Percentiles rank a stretch among this genome's conserved stretches.
Conservation (phyloP, 2,797 vertebrate species). For the Schizopygopsis malacanthus region DNA sequence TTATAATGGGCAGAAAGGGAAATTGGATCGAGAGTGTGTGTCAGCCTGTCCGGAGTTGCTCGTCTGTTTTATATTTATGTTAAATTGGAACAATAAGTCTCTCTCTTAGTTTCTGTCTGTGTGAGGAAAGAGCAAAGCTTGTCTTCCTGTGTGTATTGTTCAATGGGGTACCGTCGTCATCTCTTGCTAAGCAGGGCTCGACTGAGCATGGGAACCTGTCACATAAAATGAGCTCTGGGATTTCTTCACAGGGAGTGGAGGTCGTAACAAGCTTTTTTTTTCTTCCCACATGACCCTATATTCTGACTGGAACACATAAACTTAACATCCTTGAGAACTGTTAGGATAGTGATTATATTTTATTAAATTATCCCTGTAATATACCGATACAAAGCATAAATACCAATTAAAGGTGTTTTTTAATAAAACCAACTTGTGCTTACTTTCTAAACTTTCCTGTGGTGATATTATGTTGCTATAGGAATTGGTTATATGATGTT, state of each 20-base stretch:
- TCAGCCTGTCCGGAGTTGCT: neutral
- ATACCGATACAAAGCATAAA: neutral
- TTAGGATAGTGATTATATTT: neutral
- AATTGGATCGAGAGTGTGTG: neutral
- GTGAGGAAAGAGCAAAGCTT: conserved; percentile 37
- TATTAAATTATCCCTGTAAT: conserved; percentile 1
- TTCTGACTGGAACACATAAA: neutral
- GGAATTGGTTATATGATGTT: neutral
- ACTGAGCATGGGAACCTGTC: conserved; percentile 54
- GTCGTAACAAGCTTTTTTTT: neutral
- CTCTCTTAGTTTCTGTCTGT: conserved; percentile 15
- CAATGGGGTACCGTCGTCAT: conserved; percentile 31
- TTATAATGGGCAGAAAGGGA: conserved; percentile 13
- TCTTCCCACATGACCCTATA: neutral
- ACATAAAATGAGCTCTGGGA: conserved; percentile 39
- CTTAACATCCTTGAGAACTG: neutral
- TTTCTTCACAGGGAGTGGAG: conserved; percentile 33
- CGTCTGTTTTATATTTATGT: conserved; percentile 26
- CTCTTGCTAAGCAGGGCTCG: conserved; percentile 31
- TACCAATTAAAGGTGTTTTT: neutral
- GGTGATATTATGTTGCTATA: neutral
- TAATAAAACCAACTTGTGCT: neutral
- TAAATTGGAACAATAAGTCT: conserved; percentile 25
- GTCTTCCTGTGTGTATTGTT: conserved; percentile 54
- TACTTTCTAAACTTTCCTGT: neutral